A percentile compares a stretch with the other conserved stretches of the same genome.
Conservation (phyloP, 64 coral and sea anemone genomes). For the Porites australiensis region DNA sequence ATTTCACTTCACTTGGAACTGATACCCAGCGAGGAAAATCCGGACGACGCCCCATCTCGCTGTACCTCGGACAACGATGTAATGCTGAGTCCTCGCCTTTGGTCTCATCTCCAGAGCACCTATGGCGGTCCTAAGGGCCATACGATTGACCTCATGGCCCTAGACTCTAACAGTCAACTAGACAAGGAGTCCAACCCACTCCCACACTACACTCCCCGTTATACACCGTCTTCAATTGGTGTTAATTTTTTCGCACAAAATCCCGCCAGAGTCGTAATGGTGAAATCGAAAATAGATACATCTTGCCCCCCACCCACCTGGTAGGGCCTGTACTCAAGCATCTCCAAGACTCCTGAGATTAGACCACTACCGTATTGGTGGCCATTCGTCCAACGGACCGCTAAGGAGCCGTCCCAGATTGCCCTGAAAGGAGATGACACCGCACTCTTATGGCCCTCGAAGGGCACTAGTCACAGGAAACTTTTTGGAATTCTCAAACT, state of each 20-base stretch:
- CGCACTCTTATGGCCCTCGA: too few species aligned
- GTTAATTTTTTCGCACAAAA: not conserved
- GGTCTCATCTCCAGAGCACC: not conserved
- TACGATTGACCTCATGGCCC: not conserved
- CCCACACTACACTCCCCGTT: too few species aligned
- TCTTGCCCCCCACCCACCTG: constrained; percentile 17
- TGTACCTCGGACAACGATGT: not conserved
- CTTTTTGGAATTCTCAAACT: too few species aligned
- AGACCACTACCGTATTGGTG: too few species aligned
- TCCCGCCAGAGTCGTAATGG: not conserved
- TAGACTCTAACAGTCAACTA: not conserved
- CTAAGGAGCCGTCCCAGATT: too few species aligned
- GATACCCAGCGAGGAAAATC: not conserved
- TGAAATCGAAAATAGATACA: constrained; percentile 2
- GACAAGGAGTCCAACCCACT: not conserved
- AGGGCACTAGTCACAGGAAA: too few species aligned
- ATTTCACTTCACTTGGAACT: too few species aligned
- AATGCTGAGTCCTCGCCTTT: not conserved
- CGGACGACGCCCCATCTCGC: not conserved
- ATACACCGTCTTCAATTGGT: too few species aligned
- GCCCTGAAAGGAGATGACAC: too few species aligned
- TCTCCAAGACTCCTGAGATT: not conserved
- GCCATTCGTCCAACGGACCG: too few species aligned
- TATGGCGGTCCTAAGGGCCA: not conserved
- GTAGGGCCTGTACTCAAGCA: constrained; percentile 16